A percentile compares a stretch with the other conserved stretches of the same genome.
Evolutionary conservation across 2,888 invertebrate genomes (phyloP).

Genomic region (Ectropis crepuscularia): DNA sequence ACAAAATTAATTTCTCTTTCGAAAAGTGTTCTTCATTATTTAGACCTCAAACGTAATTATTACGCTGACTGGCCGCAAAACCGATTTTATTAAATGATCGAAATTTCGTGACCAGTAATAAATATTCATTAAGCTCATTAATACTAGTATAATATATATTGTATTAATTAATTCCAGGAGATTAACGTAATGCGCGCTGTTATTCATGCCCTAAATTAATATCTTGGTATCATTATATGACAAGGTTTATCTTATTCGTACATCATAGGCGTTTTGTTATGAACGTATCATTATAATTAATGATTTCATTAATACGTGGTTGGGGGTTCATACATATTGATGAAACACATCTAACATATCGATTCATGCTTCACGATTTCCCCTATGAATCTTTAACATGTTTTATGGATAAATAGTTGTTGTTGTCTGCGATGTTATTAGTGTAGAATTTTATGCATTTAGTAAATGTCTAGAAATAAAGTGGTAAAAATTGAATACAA

Average conservation of each 20-base stretch:
- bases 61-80: not conserved
- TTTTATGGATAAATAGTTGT: not conserved
- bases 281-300: slow-evolving; percentile 5
- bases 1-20: too few species aligned
- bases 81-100: slow-evolving; percentile 3
- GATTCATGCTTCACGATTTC: not conserved
- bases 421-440: too few species aligned
- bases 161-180: slow-evolving; percentile 26
- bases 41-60: not conserved
- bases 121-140: slow-evolving; percentile 25
- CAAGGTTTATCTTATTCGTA: slow-evolving; percentile 19
- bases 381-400: not conserved
- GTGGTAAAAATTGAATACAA: too few species aligned
- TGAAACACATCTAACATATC: slow-evolving; percentile 1
- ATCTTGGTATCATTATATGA: slow-evolving; percentile 15
- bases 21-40: not conserved
- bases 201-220: slow-evolving; percentile 29
- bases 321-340: slow-evolving; percentile 9
- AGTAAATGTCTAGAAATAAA: too few species aligned
- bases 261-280: slow-evolving; percentile 6
- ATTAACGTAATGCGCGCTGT: slow-evolving; percentile 24
- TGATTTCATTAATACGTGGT: slow-evolving; percentile 8
- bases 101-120: slow-evolving; percentile 13
- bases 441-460: too few species aligned
- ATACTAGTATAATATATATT: not conserved